Conservation (phyloP, 2,888 invertebrate genomes). For the Hydrotaea diabolus region DNA sequence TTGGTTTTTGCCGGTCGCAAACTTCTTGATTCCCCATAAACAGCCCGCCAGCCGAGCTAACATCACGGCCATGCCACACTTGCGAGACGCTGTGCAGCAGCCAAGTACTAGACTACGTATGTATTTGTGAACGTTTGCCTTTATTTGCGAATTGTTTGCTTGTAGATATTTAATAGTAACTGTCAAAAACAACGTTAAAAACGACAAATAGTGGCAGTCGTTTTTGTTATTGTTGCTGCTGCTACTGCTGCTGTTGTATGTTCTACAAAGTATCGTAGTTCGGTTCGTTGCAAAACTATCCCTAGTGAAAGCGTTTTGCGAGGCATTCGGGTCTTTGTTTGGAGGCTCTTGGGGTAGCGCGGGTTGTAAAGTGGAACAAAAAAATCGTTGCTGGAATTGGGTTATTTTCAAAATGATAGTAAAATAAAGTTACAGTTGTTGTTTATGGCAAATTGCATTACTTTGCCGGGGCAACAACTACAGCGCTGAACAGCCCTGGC, state of each 20-base stretch:
- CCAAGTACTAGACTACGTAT: not conserved
- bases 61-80: not conserved
- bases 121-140: not conserved
- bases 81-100: not conserved
- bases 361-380: not conserved
- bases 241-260: not conserved
- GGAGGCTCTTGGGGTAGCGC: too few relatives aligned
- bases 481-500: not conserved
- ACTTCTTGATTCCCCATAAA: not conserved
- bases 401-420: conserved; percentile 24
- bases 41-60: not conserved
- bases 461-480: not conserved
- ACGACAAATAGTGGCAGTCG: conserved; percentile 51
- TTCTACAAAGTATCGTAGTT: not conserved
- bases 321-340: too few relatives aligned
- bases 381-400: conserved; percentile 27
- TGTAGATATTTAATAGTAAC: conserved; percentile 39
- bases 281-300: not conserved
- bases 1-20: not conserved
- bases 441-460: conserved; percentile 33
- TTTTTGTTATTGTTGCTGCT: not conserved
- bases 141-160: not conserved
- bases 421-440: conserved; percentile 34
- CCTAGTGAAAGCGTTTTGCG: not conserved
- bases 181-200: conserved; percentile 58